Percentiles rank a stretch among this genome's conserved stretches.
These are phyloP conservation scores for Ladona fulva DNA, from an alignment of 1,140 invertebrate species.

Conservation along the genomic window DNA sequence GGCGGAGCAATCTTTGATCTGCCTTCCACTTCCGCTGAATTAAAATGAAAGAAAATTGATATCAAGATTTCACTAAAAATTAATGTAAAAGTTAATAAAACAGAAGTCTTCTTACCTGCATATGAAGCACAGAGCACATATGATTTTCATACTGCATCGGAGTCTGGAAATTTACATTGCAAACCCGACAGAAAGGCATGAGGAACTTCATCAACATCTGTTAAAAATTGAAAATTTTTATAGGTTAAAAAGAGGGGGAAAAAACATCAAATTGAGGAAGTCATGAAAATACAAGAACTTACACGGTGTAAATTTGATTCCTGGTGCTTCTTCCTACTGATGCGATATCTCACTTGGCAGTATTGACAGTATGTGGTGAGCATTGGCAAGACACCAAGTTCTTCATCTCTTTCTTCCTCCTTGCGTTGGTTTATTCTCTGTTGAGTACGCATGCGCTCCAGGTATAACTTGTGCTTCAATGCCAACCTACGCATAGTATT, in stretches of 20 bases:
- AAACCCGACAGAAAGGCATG: constrained; percentile 65
- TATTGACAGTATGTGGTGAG: constrained; percentile 62
- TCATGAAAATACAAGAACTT: background rate
- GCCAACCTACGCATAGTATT: constrained; percentile 59
- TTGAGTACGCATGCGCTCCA: constrained; percentile 59
- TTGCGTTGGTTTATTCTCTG: constrained; percentile 62
- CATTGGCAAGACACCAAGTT: constrained; percentile 50
- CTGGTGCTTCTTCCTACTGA: constrained; percentile 62
- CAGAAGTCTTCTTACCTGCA: constrained; percentile 50
- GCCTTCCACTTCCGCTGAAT: constrained; percentile 47
- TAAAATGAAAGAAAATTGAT: constrained; percentile 19
- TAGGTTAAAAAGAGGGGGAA: constrained; percentile 14
- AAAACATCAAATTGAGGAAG: background rate
- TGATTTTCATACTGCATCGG: constrained; percentile 74
- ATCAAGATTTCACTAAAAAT: background rate
- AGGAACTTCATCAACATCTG: constrained; percentile 71
- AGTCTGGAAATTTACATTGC: constrained; percentile 61
- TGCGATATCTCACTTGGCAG: constrained; percentile 71
- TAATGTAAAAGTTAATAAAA: constrained; percentile 9
- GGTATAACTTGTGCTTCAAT: constrained; percentile 55
- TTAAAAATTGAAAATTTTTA: constrained; percentile 27
- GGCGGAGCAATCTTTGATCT: constrained; percentile 33
- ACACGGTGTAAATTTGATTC: constrained; percentile 55
- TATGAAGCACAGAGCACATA: constrained; percentile 65
- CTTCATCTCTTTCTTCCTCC: constrained; percentile 55